Percentiles rank a stretch among this genome's conserved stretches.
These are phyloP conservation scores for Dipodomys merriami DNA, from an alignment of 2,113 vertebrate genomes.

Conservation along the genomic window DNA sequence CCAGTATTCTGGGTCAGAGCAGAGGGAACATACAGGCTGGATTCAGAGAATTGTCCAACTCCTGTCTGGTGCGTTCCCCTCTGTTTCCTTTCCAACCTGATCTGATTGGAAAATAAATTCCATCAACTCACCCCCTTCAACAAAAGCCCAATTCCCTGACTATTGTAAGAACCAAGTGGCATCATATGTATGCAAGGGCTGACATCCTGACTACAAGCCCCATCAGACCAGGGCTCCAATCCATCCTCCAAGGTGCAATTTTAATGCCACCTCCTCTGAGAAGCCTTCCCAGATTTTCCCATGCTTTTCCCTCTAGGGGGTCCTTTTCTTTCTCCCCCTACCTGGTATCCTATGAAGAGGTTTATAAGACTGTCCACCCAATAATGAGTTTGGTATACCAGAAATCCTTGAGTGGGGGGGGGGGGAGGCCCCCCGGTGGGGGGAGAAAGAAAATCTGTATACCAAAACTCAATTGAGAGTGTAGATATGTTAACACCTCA, in stretches of 20 bases:
- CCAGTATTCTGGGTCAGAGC: background rate
- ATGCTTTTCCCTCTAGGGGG: background rate
- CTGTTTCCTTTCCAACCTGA: background rate
- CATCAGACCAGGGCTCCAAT: background rate
- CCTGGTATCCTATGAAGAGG: background rate
- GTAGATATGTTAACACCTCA: background rate
- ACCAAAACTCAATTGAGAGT: background rate
- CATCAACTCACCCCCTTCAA: background rate
- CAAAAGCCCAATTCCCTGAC: background rate
- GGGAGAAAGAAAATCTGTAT: background rate
- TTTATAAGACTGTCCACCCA: background rate
- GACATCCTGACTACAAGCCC: background rate
- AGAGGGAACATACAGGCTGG: background rate
- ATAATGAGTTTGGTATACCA: background rate
- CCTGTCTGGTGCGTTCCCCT: background rate
- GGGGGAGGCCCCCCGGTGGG: no score
- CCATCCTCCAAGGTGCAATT: background rate
- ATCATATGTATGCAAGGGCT: fast-evolving
- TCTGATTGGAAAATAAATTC: background rate
- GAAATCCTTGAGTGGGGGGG: background rate
- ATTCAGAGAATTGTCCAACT: background rate
- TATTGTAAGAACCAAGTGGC: background rate
- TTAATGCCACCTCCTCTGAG: background rate
- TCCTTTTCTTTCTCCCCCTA: no score
- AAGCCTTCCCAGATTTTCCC: background rate